Conservation (phyloP, 2,888 invertebrate species). For the Melanostoma scalare region DNA sequence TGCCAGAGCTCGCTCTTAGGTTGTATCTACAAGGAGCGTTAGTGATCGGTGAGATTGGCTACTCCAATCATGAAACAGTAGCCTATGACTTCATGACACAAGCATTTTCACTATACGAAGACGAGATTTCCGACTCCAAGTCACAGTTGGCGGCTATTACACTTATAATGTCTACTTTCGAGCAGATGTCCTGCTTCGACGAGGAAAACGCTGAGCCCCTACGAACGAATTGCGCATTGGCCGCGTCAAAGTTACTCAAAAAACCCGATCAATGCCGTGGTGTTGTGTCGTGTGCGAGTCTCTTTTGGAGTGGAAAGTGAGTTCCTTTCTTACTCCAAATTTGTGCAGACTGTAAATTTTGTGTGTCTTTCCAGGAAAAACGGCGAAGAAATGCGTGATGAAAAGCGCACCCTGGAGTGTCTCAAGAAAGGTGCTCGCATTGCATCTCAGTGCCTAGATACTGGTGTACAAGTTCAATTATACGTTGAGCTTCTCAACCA, state of each 20-base stretch:
- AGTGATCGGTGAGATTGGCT: slow-evolving; percentile 94
- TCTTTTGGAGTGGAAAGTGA: slow-evolving; percentile 96
- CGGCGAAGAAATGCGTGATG: slow-evolving; percentile 90
- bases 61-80: slow-evolving; percentile 97
- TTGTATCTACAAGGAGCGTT: slow-evolving; percentile 97
- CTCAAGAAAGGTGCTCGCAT: slow-evolving; percentile 97
- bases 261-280: slow-evolving; percentile 99
- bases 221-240: slow-evolving; percentile 96
- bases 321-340: slow-evolving; percentile 44
- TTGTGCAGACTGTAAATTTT: neutral
- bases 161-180: slow-evolving; percentile 96
- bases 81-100: slow-evolving; percentile 98
- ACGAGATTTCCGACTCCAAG: slow-evolving; percentile 98
- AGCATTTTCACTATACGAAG: slow-evolving; percentile 98
- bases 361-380: slow-evolving; percentile 78
- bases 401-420: slow-evolving; percentile 95
- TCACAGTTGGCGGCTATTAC: slow-evolving; percentile 98
- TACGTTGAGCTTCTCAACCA: slow-evolving; percentile 97
- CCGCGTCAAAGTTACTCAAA: slow-evolving; percentile 96
- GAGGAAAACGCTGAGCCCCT: slow-evolving; percentile 99
- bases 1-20: slow-evolving; percentile 95
- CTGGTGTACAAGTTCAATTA: slow-evolving; percentile 96
- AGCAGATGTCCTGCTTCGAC: slow-evolving; percentile 96
- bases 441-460: slow-evolving; percentile 98
- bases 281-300: slow-evolving; percentile 95